Base-by-base conservation (phyloP, 1,140 invertebrate genomes). In the Drosophila obscura region DNA sequence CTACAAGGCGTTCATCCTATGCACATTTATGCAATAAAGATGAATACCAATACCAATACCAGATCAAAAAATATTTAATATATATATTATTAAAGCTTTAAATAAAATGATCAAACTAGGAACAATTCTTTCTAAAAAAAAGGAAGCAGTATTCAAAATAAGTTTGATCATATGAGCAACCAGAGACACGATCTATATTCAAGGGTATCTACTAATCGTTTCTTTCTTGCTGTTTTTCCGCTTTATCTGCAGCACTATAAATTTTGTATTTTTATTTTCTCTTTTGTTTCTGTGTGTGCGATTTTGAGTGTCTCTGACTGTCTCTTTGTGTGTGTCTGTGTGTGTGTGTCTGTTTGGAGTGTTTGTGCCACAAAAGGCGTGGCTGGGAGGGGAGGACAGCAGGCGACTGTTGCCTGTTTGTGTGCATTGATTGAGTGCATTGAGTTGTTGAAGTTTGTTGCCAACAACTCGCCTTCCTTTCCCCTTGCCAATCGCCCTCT, bases 391-490 rank as follows among this genome's bases (percentile, higher is more conserved):
- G 3, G 31, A 11, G 31, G 35, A 39, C 35, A 39, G 35, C 28
- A 35, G 74, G 51, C 69, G 49, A 56, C 64, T 68, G 58, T 55
- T 73, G 61, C 45, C 35, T 50, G 64, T 71, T 71, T 78, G 82
- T 78, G 74, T 79, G 79, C 83, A 87, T 83, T 87, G 82, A 87
- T 87, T 87, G 82, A 88, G 82, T 87, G 83, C 82, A 87, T 87
- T 87, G 82, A 87, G 79, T 88, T 88, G 83, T 87, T 88, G 83
- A 88, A 88, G 79, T 75, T 76, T 77, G 77, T 62, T 73, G 78
- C 61, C 78, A 67, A 46, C 55, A 63, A 39, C 43, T 49, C 46
- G 28, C n/a, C 19, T 19, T 19, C 19, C 19, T 19, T 19, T 6
- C 48, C 26, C 24, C 13, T n/a, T 2, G 0, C 11, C 16, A 31